Percentiles rank a stretch among this genome's conserved stretches.
phyloP scores from a whole-genome alignment of 1,140 invertebrate genomes.

The Microplitis demolitor region DNA sequence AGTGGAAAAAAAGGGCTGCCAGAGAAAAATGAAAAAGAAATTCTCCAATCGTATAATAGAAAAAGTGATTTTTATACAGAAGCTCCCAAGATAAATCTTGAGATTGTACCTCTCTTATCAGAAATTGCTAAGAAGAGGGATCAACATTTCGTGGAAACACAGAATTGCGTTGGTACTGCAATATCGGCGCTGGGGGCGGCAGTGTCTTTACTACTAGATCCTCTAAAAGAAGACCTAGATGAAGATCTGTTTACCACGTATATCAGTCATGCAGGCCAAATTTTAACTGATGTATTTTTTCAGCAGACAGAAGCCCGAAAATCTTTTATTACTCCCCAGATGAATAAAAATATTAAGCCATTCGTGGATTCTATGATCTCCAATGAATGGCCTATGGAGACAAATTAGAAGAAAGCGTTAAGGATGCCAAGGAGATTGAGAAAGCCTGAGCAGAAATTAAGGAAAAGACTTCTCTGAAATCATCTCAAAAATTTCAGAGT shows the following conservation, averaged over 20 bases:
- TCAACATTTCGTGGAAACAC: slow-evolving; percentile 24
- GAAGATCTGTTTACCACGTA: slow-evolving; percentile 16
- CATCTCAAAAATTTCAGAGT: neutral
- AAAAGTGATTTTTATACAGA: slow-evolving; percentile 26
- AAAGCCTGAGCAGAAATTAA: slow-evolving; percentile 27
- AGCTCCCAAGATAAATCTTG: slow-evolving; percentile 27
- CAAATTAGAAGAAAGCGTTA: slow-evolving; percentile 18
- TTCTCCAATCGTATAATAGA: slow-evolving; percentile 14
- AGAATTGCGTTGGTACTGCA: slow-evolving; percentile 28
- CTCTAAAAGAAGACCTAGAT: slow-evolving; percentile 17
- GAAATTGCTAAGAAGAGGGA: slow-evolving; percentile 28
- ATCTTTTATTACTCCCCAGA: slow-evolving; percentile 24
- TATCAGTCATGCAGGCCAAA: slow-evolving; percentile 29
- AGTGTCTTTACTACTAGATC: slow-evolving; percentile 25
- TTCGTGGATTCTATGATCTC: slow-evolving; percentile 21
- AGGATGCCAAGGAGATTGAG: slow-evolving; percentile 29
- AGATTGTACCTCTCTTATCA: slow-evolving; percentile 17
- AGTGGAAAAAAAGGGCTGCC: slow-evolving; percentile 36
- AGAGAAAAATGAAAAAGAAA: slow-evolving; percentile 24
- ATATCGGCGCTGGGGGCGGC: slow-evolving; percentile 15
- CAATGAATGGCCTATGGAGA: neutral
- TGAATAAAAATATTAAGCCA: slow-evolving; percentile 31
- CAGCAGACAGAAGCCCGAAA: slow-evolving; percentile 31
- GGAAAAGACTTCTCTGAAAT: slow-evolving; percentile 4
- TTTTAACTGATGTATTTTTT: slow-evolving; percentile 34